A percentile compares a stretch with the other conserved stretches of the same genome.
Evolutionary conservation across 2,113 vertebrate genomes (phyloP).

Genomic region (Glaucidium brasilianum): DNA sequence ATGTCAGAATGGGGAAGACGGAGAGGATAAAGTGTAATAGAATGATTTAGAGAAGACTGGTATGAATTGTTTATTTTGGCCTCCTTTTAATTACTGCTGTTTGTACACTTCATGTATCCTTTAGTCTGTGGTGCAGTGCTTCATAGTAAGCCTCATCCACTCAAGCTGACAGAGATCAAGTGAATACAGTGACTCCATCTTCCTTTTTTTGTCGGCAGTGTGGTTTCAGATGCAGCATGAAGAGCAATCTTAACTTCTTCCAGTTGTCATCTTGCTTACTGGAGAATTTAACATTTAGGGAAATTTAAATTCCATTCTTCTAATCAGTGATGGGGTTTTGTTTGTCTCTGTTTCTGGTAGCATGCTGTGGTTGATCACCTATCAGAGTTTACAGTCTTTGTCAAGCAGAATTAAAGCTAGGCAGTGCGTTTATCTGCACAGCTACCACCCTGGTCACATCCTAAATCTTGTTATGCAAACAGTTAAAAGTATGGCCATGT

Average conservation of each 20-base stretch:
- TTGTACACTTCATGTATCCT: neutral
- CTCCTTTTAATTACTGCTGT: neutral
- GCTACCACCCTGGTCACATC: neutral
- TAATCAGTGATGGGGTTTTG: neutral
- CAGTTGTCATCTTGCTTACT: neutral
- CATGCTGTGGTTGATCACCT: neutral
- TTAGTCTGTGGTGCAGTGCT: neutral
- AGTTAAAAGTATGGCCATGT: neutral
- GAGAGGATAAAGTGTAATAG: neutral
- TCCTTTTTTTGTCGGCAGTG: neutral
- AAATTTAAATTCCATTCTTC: neutral
- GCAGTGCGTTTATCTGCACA: neutral
- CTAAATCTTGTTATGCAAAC: rapidly evolving
- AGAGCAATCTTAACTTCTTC: neutral
- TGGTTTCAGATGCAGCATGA: neutral
- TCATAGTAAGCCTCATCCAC: neutral
- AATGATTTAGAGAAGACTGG: neutral
- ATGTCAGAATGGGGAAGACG: neutral
- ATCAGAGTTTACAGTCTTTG: neutral
- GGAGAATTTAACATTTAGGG: neutral
- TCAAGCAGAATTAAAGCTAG: neutral
- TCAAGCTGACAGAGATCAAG: neutral
- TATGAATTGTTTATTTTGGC: neutral
- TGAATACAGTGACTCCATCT: neutral
- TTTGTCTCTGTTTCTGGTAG: neutral